Conservation (phyloP, 2,797 vertebrate species). For the Aeoliscus strigatus region DNA sequence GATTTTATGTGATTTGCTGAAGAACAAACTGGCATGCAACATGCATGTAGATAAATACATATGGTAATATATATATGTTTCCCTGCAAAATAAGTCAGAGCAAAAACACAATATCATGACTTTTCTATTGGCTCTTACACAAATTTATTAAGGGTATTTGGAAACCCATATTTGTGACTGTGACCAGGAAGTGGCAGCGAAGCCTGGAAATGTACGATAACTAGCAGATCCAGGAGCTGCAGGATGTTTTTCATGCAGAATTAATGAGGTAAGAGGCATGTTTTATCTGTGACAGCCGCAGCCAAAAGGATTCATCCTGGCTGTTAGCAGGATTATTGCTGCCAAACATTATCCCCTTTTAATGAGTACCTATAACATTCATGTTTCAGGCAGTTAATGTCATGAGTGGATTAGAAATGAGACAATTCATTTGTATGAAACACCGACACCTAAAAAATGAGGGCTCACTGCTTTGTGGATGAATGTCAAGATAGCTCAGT, state of each 20-base stretch:
- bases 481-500: conserved; percentile 28
- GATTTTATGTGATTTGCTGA: too few species aligned
- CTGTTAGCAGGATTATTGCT: conserved; percentile 12
- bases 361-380: conserved; percentile 8
- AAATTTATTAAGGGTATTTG: too few species aligned
- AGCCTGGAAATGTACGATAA: conserved; percentile 11
- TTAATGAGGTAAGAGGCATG: conserved; percentile 4
- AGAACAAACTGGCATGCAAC: too few species aligned
- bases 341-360: conserved; percentile 4
- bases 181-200: conserved; percentile 35
- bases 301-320: conserved; percentile 1
- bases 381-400: too few species aligned
- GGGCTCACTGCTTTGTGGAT: conserved; percentile 8
- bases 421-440: conserved; percentile 17
- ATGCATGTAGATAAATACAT: too few species aligned
- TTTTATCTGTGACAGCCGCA: conserved; percentile 11
- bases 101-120: too few species aligned
- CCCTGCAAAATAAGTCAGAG: too few species aligned
- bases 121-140: too few species aligned
- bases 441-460: conserved; percentile 12
- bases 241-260: not conserved
- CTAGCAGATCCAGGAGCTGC: conserved; percentile 1
- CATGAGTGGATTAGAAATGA: conserved; percentile 11
- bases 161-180: too few species aligned
- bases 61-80: too few species aligned